Evolutionary conservation across 2,797 vertebrate genomes (phyloP).

Genomic region (Synanceia verrucosa): DNA sequence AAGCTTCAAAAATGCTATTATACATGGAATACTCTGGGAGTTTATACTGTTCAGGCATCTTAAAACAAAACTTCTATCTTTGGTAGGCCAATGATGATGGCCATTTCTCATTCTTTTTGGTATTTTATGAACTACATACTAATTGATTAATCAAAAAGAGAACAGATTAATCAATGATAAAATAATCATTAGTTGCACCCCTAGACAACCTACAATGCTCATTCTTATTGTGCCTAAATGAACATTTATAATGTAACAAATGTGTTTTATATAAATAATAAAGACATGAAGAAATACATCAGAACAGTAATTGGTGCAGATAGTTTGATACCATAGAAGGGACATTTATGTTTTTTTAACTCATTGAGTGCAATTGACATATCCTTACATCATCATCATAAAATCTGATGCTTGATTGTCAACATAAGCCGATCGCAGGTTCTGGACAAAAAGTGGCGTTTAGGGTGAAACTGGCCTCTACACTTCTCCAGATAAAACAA

Average conservation of each 20-base stretch:
- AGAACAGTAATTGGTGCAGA: background rate
- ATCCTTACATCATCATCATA: no score
- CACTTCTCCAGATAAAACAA: no score
- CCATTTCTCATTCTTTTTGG: slow-evolving; percentile 12
- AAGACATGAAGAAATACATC: background rate
- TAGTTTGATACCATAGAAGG: background rate
- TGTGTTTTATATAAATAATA: background rate
- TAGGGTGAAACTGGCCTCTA: no score
- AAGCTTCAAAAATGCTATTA: background rate
- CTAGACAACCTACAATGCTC: background rate
- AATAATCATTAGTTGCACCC: background rate
- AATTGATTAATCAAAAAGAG: background rate
- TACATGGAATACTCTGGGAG: background rate
- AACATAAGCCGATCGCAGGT: no score
- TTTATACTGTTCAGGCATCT: slow-evolving; percentile 4
- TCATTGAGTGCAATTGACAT: no score
- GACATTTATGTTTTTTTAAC: no score
- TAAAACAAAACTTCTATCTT: background rate
- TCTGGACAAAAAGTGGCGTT: no score
- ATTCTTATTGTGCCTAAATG: background rate
- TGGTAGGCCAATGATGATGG: background rate
- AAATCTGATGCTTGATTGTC: no score
- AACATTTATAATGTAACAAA: background rate
- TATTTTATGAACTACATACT: slow-evolving; percentile 2
- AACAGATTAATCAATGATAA: background rate